Evolutionary conservation across 2,888 invertebrate species (phyloP).

Genomic region (Sussaba pulchella): DNA sequence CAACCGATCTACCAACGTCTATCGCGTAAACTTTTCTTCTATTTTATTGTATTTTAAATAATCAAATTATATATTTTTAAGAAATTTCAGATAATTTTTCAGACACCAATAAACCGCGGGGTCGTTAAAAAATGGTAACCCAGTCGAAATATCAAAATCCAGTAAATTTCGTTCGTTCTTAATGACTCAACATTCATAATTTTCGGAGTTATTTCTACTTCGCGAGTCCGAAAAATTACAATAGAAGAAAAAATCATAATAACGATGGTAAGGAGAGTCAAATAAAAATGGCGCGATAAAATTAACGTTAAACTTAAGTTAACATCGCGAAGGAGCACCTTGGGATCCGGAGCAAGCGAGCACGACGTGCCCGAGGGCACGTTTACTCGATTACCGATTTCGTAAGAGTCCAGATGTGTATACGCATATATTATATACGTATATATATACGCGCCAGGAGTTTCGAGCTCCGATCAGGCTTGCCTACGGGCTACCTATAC

Average conservation of each 20-base stretch:
- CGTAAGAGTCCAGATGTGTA: constrained; percentile 51
- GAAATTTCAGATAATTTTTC: no score
- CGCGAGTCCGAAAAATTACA: no score
- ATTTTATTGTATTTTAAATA: no score
- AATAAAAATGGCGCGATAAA: neutral
- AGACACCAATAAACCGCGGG: no score
- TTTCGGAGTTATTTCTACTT: no score
- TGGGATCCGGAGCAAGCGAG: constrained; percentile 39
- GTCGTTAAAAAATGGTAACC: no score
- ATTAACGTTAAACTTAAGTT: constrained; percentile 41
- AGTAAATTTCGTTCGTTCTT: no score
- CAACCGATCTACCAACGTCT: no score
- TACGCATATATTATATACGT: constrained; percentile 14
- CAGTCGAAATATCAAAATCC: no score
- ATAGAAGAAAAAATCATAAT: neutral
- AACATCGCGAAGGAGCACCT: constrained; percentile 28
- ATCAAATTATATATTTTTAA: no score
- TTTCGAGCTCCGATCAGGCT: constrained; percentile 59
- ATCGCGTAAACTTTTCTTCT: no score
- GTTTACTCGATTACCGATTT: constrained; percentile 61
- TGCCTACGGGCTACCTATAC: constrained; percentile 50
- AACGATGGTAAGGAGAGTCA: neutral
- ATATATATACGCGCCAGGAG: constrained; percentile 24
- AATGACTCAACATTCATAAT: no score
- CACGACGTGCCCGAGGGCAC: constrained; percentile 51